These are phyloP conservation scores for Lophius americanus DNA, from an alignment of 2,797 vertebrate genomes.

Conservation along the genomic window DNA sequence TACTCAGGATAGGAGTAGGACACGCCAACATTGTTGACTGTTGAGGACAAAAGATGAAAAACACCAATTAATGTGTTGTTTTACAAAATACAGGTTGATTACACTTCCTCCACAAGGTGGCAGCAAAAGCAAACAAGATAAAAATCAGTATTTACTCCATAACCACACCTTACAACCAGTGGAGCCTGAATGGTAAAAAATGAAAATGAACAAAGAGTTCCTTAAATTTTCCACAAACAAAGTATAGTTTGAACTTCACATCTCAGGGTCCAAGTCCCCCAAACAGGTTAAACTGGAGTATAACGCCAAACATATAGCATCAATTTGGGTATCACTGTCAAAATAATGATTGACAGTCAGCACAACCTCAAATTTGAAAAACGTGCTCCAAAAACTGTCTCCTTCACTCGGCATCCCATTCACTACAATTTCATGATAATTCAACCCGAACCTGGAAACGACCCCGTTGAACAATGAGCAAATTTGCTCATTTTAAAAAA, in stretches of 20 bases:
- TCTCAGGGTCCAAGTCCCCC: not conserved
- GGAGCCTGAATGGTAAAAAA: constrained; percentile 45
- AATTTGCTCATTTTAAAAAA: not conserved
- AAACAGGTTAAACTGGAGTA: not conserved
- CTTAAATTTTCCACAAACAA: constrained; percentile 31
- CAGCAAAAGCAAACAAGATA: constrained; percentile 53
- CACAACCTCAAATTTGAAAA: too few relatives aligned
- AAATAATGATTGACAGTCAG: not conserved
- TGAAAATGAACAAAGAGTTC: constrained; percentile 56
- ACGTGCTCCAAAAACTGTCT: too few relatives aligned
- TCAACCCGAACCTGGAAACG: not conserved
- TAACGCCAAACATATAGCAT: not conserved
- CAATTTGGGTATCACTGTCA: not conserved
- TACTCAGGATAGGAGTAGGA: constrained; percentile 92
- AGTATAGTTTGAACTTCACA: constrained; percentile 21
- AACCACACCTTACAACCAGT: constrained; percentile 67
- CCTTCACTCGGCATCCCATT: too few relatives aligned
- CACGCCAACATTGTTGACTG: constrained; percentile 96
- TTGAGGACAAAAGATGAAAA: constrained; percentile 10
- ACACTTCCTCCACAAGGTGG: constrained; percentile 60
- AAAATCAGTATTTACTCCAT: not conserved
- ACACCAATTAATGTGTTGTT: constrained; percentile 8
- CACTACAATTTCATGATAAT: too few relatives aligned
- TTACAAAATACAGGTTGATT: not conserved
- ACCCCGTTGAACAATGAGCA: not conserved